These are phyloP conservation scores for Setophaga coronata DNA, from an alignment of 2,113 vertebrate genomes.

Conservation along the genomic window DNA sequence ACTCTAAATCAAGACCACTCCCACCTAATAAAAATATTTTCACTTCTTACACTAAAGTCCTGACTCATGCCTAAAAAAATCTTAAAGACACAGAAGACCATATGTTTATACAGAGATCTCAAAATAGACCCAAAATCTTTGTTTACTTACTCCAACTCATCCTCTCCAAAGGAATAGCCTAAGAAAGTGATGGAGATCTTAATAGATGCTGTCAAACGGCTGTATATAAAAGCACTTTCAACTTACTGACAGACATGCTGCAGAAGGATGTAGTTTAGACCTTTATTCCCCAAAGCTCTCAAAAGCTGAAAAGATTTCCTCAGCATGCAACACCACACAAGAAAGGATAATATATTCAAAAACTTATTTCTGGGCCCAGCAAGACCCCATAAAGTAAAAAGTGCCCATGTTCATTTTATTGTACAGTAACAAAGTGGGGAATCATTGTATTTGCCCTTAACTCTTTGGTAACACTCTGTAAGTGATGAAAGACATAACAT, in stretches of 20 bases:
- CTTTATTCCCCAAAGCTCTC: neutral
- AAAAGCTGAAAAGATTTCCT: neutral
- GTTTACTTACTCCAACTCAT: neutral
- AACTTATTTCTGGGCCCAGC: neutral
- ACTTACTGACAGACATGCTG: neutral
- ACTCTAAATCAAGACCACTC: neutral
- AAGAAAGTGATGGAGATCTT: neutral
- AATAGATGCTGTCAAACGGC: neutral
- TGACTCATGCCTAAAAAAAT: constrained; percentile 9
- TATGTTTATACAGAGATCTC: neutral
- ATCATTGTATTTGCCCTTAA: neutral
- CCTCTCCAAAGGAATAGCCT: neutral
- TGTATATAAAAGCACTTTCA: neutral
- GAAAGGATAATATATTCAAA: neutral
- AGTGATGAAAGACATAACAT: neutral
- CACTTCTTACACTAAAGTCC: neutral
- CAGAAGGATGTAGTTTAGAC: neutral
- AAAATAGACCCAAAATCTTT: neutral
- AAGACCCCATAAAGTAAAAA: neutral
- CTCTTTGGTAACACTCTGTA: neutral
- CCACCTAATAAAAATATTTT: constrained; percentile 43
- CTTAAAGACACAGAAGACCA: neutral
- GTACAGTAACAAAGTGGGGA: neutral
- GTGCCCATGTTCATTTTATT: neutral
- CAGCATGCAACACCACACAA: neutral